Evolutionary conservation across 2,888 invertebrate species (phyloP), one percentile per base, ranked within the genome.

Genomic region (Branchinecta sandiegonensis): DNA sequence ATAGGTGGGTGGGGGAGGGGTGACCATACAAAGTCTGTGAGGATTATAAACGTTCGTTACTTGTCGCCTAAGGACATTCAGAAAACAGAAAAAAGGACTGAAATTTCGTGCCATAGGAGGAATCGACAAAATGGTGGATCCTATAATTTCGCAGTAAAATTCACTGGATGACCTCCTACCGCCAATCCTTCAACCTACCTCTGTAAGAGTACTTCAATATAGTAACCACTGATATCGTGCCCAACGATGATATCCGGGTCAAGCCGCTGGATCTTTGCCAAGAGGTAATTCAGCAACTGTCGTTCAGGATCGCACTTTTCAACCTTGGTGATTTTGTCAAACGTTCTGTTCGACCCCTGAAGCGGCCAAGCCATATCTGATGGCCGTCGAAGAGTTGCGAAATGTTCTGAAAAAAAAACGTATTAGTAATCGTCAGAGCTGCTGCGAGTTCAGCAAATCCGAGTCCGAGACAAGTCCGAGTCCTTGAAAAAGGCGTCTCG

Each of bases 171-270:
- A 37, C 37, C 37, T 37, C 37, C 6, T 4, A 37, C 37, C 2
- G 37, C 37, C 37, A 37, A 37, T 4, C 37, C 83, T 82, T 37
- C 37, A 11, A 84, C 79, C 70, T 95, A 84, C 71, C 95, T 87
- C 70, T 91, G 88, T 65, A 94, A 85, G n/a, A 99, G 81, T 3
- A 95, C 81, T 74, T 93, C 90, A 70, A 96, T 83, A 75, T 94
- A 94, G 77, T 90, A 94, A 47, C 90, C 90, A 74, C 87, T 84
- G 65, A 94, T 81, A 77, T 99, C 97, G 75, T 96, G 94, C 0
- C 96, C 96, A 3, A 97, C 86, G 64, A 99, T 84, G 47, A 97
- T 79, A 79, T 99, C 99, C 76, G 97, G 92, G 74, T 99, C 97
- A 67, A 90, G 80, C 74, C 86, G 87, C 77, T 88, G 86, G 73